Evolutionary conservation across 2,113 vertebrate genomes (phyloP), one percentile per base, ranked within the genome.

Genomic region (Heloderma charlesbogerti): DNA sequence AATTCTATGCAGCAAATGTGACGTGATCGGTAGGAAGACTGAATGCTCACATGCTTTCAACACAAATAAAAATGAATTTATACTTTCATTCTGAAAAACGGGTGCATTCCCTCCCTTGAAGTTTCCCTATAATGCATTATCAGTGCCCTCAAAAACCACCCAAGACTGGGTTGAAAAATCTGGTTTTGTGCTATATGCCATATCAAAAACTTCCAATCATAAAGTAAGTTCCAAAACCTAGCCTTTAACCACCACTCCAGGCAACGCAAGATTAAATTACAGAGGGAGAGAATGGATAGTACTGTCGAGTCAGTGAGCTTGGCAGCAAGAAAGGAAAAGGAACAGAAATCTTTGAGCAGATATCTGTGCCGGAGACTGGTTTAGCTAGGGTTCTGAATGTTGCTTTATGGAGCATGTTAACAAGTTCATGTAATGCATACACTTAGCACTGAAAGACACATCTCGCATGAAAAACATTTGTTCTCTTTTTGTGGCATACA

Each of bases 71-170:
- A 90, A 79, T 2, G 18, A 66, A 51, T 79, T 12, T 69, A 20
- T 54, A 54, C 9, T 51, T 29, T 37, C 43, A 90, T 4, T 40
- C 54, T 48, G 57, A 78, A 86, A 67, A 89, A 83, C 37, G 31
- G 43, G 20, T 16, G 16, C 40, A 31, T 67, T 34, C 27, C 67
- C 8, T 27, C 13, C 20, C 27, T 60, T 37, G 7, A 71, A 22
- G 13, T 1, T 88, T n/a, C 7, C 3, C 1, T 3, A 0, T 67
- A 63, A 75, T 0, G 0, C 1, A 20, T 12, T 13, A 6, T 72
- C 8, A 66, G 60, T 37, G 37, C 0, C 16, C 3, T 79, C 86
- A 80, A 92, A 91, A 63, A 43, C 71, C 88, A 77, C 91, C 80
- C 29, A 51, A 43, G 67, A 67, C 77, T 90, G 37, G 12, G 6